Evolutionary conservation across 2,797 vertebrate genomes (phyloP).

Genomic region (Diceros bicornis): DNA sequence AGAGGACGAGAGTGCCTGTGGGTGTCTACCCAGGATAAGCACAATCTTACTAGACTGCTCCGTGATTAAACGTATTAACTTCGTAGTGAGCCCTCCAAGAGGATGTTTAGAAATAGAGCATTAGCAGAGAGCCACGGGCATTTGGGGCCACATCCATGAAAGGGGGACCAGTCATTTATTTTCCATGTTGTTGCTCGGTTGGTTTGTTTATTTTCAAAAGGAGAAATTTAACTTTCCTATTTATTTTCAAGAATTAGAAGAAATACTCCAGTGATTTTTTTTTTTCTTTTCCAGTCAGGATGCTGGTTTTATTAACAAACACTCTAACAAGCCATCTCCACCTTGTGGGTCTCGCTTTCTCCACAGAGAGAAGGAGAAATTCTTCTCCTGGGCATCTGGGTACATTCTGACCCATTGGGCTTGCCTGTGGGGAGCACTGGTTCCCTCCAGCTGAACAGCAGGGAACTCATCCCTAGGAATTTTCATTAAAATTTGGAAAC

Average conservation of each 20-base stretch:
- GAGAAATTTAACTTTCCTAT: slow-evolving; percentile 72
- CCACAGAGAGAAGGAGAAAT: not conserved
- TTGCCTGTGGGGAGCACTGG: not conserved
- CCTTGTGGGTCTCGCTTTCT: not conserved
- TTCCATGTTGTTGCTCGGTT: slow-evolving; percentile 54
- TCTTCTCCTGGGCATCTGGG: not conserved
- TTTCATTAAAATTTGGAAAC: slow-evolving; percentile 17
- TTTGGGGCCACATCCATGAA: not conserved
- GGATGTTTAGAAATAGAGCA: not conserved
- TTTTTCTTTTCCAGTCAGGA: slow-evolving; percentile 63
- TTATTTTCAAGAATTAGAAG: slow-evolving; percentile 76
- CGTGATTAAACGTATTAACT: not conserved
- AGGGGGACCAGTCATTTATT: slow-evolving; percentile 31
- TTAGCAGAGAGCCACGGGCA: not conserved
- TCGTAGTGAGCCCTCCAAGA: not conserved
- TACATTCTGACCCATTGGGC: not conserved
- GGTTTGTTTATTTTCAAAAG: slow-evolving; percentile 72
- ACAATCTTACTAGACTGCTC: not conserved
- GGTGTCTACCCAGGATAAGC: not conserved
- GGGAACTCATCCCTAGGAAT: not conserved
- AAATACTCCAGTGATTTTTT: slow-evolving; percentile 25
- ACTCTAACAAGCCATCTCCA: not conserved
- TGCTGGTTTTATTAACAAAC: slow-evolving; percentile 60
- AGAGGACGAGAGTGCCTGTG: not conserved
- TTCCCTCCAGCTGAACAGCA: not conserved